Evolutionary conservation across 2,113 vertebrate genomes (phyloP), one percentile per base, ranked within the genome.

Genomic region (Ptilorrhoa leucosticta): DNA sequence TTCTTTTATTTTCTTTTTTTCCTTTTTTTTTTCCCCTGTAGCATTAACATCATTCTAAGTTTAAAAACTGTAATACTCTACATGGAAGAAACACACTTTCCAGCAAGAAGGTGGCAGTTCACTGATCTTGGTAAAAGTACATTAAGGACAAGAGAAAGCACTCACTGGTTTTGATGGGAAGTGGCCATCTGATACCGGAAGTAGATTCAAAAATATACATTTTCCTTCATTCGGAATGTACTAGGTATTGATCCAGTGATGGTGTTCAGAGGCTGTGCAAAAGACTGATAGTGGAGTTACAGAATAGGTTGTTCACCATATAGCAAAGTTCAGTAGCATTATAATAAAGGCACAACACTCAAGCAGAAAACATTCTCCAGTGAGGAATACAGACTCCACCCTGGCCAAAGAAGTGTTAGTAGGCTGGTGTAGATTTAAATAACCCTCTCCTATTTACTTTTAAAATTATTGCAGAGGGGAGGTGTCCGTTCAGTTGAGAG

Each of bases 271-370:
- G 17, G 15, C 3, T 17, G 35, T 40, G 35, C 33, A 56, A 22
- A n/a, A 23, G 61, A 10, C 24, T 63, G 58, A 14, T 0, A 0
- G 19, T 44, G 30, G 30, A 63, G 42, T 22, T 79, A 66, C 0
- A 1, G 19, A 73, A 19, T 19, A 85, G 31, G 6, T 15, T 79
- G 11, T 23, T 47, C 61, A 61, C 31, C 2, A 1, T 6, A n/a
- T 16, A 56, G 21, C 24, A 40, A 50, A 53, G 4, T 20, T 58
- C 8, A 10, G 17, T 40, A 31, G 8, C 22, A 18, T 15, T 57
- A 13, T 22, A 75, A 79, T 37, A 31, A 65, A 66, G 15, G 19
- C 8, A 4, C 22, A 5, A 79, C 63, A 23, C 26, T 44, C 18
- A 47, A 53, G 6, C 19, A 35, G 51, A 31, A 69, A 87, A 22